These are phyloP conservation scores for Psilopsiagon aymara DNA, from an alignment of 2,113 vertebrate species.

Conservation along the genomic window DNA sequence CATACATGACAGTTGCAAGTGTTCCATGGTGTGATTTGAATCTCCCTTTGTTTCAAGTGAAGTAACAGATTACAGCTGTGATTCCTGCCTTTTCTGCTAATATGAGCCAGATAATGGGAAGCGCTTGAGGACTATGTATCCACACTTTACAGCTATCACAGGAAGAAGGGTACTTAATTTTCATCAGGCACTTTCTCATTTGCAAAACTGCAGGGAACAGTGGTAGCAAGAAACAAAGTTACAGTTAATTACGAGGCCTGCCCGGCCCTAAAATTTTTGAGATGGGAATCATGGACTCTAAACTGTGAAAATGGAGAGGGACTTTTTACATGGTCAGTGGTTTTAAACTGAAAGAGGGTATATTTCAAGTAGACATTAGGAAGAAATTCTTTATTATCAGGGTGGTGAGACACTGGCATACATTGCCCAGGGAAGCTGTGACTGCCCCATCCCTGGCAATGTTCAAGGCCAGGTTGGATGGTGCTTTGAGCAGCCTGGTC, in stretches of 20 bases:
- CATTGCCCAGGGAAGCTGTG: not conserved
- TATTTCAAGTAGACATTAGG: not conserved
- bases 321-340: not conserved
- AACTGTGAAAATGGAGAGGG: not conserved
- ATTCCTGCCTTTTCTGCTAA: constrained; percentile 42
- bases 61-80: constrained; percentile 37
- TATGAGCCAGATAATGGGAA: constrained; percentile 12
- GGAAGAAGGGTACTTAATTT: constrained; percentile 49
- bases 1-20: not conserved
- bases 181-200: constrained; percentile 31
- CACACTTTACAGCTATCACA: not conserved
- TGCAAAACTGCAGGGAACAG: not conserved
- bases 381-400: not conserved
- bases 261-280: not conserved
- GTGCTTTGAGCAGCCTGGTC: not conserved
- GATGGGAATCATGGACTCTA: not conserved
- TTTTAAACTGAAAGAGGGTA: not conserved
- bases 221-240: not conserved
- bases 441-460: not conserved
- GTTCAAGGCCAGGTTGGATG: not conserved
- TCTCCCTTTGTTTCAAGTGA: constrained; percentile 54
- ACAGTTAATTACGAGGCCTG: not conserved
- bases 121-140: not conserved
- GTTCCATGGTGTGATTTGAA: not conserved
- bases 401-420: not conserved